These are phyloP conservation scores for Danio jaintianensis DNA, from an alignment of 2,797 vertebrate species.

Conservation along the genomic window DNA sequence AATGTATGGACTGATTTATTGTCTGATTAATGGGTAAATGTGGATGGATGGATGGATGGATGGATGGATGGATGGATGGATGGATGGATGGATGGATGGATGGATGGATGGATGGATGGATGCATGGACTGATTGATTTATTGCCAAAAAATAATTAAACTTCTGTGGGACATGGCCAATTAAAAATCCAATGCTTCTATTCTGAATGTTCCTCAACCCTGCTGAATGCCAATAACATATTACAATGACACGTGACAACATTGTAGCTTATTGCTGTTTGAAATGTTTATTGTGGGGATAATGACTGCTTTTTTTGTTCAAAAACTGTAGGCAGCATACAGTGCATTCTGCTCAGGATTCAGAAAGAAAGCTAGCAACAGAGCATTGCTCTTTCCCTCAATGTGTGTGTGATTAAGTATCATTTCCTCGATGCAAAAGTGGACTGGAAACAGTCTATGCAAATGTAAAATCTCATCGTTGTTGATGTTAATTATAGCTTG, in stretches of 20 bases:
- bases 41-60: too few species aligned
- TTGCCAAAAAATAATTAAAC: too few species aligned
- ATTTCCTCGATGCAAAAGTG: not conserved
- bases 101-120: too few species aligned
- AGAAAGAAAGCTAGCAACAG: not conserved
- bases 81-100: too few species aligned
- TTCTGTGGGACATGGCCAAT: too few species aligned
- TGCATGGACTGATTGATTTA: too few species aligned
- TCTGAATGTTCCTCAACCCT: not conserved
- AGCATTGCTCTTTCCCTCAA: not conserved
- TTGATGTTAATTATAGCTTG: constrained; percentile 14
- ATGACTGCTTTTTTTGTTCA: not conserved
- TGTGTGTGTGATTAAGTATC: not conserved
- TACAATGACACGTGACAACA: not conserved
- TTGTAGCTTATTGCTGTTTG: not conserved
- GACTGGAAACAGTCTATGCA: not conserved
- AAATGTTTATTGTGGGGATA: not conserved
- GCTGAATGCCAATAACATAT: not conserved
- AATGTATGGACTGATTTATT: too few species aligned
- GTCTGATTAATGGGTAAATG: too few species aligned
- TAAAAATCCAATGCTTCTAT: not conserved
- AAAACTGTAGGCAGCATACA: not conserved
- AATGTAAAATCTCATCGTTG: not conserved
- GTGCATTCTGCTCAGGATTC: not conserved
- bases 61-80: too few species aligned